Base-by-base conservation (phyloP, 2,797 vertebrate species). In the Xerus rutilus region DNA sequence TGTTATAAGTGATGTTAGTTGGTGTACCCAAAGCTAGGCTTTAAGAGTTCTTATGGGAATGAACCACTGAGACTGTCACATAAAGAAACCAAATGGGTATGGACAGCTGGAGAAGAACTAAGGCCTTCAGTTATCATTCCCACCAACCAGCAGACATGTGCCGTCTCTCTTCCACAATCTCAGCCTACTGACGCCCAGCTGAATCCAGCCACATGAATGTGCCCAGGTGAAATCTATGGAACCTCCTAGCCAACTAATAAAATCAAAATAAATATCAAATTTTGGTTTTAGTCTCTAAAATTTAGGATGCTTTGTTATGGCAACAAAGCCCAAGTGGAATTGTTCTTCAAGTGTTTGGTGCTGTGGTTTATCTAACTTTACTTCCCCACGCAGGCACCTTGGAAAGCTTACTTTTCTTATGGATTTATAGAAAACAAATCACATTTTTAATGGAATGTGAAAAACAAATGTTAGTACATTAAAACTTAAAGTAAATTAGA, bases 61-160 rank as follows among this genome's bases (percentile, higher is more conserved):
- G 23, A 1, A 15, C 43, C 8, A 32, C 17, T 77, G 30, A 43
- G 35, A 47, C 5, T 30, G 3, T 21, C 35, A 13, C 72, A 25
- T 30, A 62, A 90, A n/a, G 30, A 67, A 86, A 14, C 57, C 49
- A 86, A 54, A 87, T 3, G 1, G 7, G 7, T 54, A 3, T 28
- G 20, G 20, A 47, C 23, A 89, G 59, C 39, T 25, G 3, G 43
- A 70, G 5, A 20, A 32, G 12, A 35, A 32, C 0, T 1, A 1
- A 59, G 21, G 2, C 0, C 21, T 11, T 8, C 1, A 2, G 12
- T 18, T n/a, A 43, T 2, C 43, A 3, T 21, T 0, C 0, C 5
- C 23, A 49, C 43, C 30, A 72, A 49, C 13, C 25, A 9, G 9
- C 30, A 28, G 77, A 47, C 23, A 6, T 0, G 2, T 23, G 39